Base-by-base conservation (phyloP, 1,140 invertebrate species). In the Rhagoletis pomonella region DNA sequence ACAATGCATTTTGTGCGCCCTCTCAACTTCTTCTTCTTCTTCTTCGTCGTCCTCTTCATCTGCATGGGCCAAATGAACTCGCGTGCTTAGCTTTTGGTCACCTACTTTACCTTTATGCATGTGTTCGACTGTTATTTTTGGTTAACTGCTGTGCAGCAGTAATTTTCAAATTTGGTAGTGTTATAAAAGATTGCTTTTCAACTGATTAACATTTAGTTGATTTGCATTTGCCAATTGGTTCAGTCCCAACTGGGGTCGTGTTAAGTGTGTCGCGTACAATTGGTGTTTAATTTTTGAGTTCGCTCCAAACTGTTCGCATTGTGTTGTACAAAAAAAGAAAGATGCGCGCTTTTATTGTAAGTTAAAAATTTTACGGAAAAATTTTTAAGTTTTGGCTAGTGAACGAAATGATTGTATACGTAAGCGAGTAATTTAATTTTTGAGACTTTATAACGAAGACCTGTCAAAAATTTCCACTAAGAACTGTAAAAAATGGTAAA, bases 131-230 rank as follows among this genome's bases (percentile, higher is more conserved):
- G 87, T 84, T 73, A n/a, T 62, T 88, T 69, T 77, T 85, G 59
- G 19, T 58, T 88, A 60, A 29, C 50, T 39, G 62, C 29, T 39
- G 12, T 14, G 64, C 14, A 17, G 4, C 42, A 17, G 62, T 19
- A 60, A n/a, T 1, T n/a, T 77, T 42, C 14, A 2, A 55, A 69
- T 81, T 81, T 81, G 39, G 1, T 69, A n/a, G 86, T 84, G 85
- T 81, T 88, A 88, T 88, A 88, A 88, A 87, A 92, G 90, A 89
- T 90, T 89, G 89, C 84, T 69, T 88, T 85, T 85, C 58, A 84
- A 89, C 88, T 92, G 91, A 92, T 92, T 91, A 91, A 89, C 91
- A 92, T 92, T 92, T 92, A 92, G 91, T 92, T 90, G 90, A 89
- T 90, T 90, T 89, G 88, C 87, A 90, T 89, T 91, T 89, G 90